phyloP scores from a whole-genome alignment of 2,113 vertebrate species.

The Gymnogyps californianus region DNA sequence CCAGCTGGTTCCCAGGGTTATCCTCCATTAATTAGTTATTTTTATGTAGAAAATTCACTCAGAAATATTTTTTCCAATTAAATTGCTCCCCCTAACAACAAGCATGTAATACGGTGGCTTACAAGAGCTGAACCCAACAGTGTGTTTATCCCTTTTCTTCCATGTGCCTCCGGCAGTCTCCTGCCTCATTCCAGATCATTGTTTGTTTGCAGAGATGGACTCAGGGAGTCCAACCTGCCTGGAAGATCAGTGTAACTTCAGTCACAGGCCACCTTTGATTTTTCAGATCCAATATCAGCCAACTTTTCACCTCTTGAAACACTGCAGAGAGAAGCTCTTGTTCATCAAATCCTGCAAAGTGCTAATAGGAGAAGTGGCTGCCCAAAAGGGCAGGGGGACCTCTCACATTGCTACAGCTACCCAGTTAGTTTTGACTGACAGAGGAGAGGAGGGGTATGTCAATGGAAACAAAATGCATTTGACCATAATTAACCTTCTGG shows the following conservation, averaged over 20 bases:
- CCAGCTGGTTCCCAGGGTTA: not conserved
- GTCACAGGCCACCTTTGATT: not conserved
- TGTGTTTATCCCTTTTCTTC: not conserved
- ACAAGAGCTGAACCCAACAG: not conserved
- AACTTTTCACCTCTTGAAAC: not conserved
- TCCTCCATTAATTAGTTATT: not conserved
- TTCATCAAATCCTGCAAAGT: not conserved
- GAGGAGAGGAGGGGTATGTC: not conserved
- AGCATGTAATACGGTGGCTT: not conserved
- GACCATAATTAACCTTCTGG: not conserved
- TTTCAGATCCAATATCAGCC: not conserved
- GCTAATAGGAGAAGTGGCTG: not conserved
- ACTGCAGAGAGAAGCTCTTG: not conserved
- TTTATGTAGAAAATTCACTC: not conserved
- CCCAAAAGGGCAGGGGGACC: not conserved
- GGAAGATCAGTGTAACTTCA: not conserved
- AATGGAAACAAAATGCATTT: not conserved
- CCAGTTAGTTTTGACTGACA: not conserved
- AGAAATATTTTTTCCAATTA: not conserved
- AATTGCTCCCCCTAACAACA: not conserved
- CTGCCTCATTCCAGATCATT: not conserved
- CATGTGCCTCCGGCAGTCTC: rapidly evolving
- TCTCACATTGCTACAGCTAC: not conserved
- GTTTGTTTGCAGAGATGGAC: not conserved
- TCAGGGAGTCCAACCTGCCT: not conserved